Evolutionary conservation across 1,140 invertebrate genomes (phyloP), one percentile per base, ranked within the genome.

Genomic region (Hestina assimilis): DNA sequence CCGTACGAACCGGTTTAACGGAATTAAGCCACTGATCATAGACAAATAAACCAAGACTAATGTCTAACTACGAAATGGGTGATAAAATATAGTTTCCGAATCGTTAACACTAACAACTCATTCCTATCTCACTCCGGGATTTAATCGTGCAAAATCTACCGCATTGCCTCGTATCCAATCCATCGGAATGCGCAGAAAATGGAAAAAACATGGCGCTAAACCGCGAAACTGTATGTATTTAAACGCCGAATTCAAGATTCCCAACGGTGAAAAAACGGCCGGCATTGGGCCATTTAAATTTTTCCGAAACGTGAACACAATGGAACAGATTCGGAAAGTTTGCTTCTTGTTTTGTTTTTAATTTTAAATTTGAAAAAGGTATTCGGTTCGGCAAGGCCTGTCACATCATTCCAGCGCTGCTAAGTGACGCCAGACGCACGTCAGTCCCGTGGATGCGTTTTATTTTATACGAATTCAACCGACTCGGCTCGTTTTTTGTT

Each of bases 241-340:
- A 85, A 87, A 87, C 83, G 83, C 83, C 82, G 77, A 83, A 75
- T 69, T 59, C 73, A 72, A 79, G 72, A 85, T 85, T 76, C 75
- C 72, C 66, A 54, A 42, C 53, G 66, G 61, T 67, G 83, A 86
- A 86, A 86, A 83, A 82, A 63, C 72, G 71, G 60, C 71, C 75
- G 74, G 64, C 69, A 64, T 71, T 76, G 72, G 76, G 72, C 78
- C 79, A 83, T 87, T 87, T 85, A 78, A 83, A 87, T 85, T 83
- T 85, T 83, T 83, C 82, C 80, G 80, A 85, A 87, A 87, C 77
- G 77, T 83, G 82, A 84, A 87, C 84, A 87, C 84, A 87, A 87
- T 87, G 84, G 84, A 83, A 74, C 80, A 83, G 82, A 82, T 75
- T 72, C 80, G 66, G 70, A 76, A 61, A 72, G 67, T 69, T 71